Conservation (phyloP, 2,888 invertebrate species). For the Polietes domitor region DNA sequence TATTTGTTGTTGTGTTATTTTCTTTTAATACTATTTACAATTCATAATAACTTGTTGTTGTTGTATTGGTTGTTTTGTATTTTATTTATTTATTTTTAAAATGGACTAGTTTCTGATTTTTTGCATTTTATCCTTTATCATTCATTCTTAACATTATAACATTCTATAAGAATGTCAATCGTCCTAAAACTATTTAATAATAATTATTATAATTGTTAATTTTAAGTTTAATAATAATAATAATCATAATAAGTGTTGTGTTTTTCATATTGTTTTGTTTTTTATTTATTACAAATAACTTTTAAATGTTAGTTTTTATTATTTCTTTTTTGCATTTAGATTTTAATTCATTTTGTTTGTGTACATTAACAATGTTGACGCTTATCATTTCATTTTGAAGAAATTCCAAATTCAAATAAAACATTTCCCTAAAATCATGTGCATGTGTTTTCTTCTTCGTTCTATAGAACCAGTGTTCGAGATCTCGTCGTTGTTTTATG, state of each 20-base stretch:
- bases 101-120: slow-evolving; percentile 65
- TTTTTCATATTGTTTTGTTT: slow-evolving; percentile 41
- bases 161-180: slow-evolving; percentile 69
- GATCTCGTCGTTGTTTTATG: neutral
- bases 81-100: slow-evolving; percentile 42
- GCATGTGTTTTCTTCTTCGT: neutral
- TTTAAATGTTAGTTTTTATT: slow-evolving; percentile 53
- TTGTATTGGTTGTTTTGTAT: slow-evolving; percentile 21
- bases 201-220: slow-evolving; percentile 35
- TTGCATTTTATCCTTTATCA: slow-evolving; percentile 39
- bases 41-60: slow-evolving; percentile 45
- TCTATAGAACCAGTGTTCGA: neutral
- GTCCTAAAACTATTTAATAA: slow-evolving; percentile 53
- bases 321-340: slow-evolving; percentile 70
- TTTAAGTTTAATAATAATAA: slow-evolving; percentile 45
- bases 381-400: slow-evolving; percentile 48
- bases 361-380: slow-evolving; percentile 66
- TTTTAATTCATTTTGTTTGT: slow-evolving; percentile 43
- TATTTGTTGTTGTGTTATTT: slow-evolving; percentile 38
- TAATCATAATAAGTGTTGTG: slow-evolving; percentile 39
- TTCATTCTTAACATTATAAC: slow-evolving; percentile 49
- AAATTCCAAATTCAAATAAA: neutral
- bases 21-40: slow-evolving; percentile 59
- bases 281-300: slow-evolving; percentile 69
- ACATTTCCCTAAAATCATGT: neutral